Evolutionary conservation across 2,797 vertebrate species (phyloP).

Genomic region (Schizopygopsis malacanthus): DNA sequence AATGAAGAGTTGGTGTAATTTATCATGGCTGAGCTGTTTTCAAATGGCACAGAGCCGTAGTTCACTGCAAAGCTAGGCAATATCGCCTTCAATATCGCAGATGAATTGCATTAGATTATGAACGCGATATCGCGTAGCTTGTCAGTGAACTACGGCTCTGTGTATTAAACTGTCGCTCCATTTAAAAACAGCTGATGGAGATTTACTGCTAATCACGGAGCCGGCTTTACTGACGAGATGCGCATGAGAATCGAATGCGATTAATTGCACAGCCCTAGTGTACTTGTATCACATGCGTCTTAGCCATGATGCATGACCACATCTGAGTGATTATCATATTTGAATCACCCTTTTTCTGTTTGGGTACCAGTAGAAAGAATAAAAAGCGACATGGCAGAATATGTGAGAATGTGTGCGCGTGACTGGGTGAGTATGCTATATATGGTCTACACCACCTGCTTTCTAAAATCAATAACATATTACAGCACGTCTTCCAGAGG

Average conservation of each 20-base stretch:
- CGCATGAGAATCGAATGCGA: too few species aligned
- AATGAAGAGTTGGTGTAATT: conserved; percentile 55
- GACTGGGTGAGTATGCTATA: background rate
- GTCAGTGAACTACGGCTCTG: too few species aligned
- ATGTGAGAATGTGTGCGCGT: background rate
- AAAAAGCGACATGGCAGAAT: conserved; percentile 11
- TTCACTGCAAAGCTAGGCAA: too few species aligned
- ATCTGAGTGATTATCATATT: conserved; percentile 27
- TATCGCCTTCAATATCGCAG: too few species aligned
- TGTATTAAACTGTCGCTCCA: too few species aligned
- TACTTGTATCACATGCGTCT: background rate
- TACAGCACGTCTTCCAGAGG: conserved; percentile 64
- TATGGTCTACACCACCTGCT: conserved; percentile 43
- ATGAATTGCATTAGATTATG: too few species aligned
- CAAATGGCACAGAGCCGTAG: too few species aligned
- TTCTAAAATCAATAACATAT: conserved; percentile 72
- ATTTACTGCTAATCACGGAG: too few species aligned
- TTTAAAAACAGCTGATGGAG: too few species aligned
- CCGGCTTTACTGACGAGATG: too few species aligned
- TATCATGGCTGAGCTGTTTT: conserved; percentile 51
- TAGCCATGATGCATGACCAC: conserved; percentile 25
- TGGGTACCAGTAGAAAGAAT: conserved; percentile 11
- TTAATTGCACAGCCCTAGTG: too few species aligned
- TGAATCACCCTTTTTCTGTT: conserved; percentile 24
- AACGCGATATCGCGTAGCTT: too few species aligned